A percentile compares a stretch with the other conserved stretches of the same genome.
Conservation (phyloP, 2,888 invertebrate species). For the Aphodius granarius region DNA sequence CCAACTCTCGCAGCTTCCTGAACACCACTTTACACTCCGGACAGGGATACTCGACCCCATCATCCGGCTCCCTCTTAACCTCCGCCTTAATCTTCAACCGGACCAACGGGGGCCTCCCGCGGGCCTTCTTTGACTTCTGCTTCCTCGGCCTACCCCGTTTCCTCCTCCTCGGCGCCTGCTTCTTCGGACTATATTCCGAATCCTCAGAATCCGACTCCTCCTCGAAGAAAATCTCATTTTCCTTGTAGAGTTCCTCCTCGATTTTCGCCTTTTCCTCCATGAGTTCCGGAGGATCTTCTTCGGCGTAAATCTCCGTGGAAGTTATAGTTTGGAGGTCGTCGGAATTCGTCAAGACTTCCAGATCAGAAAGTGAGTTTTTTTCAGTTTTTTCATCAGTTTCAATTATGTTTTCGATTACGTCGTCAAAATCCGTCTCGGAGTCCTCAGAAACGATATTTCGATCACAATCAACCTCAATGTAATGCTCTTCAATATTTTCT, state of each 20-base stretch:
- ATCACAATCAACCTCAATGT: constrained; percentile 45
- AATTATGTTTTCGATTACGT: constrained; percentile 11
- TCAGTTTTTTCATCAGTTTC: not conserved
- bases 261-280: constrained; percentile 29
- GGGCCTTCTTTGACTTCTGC: constrained; percentile 40
- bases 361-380: not conserved
- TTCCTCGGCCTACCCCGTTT: constrained; percentile 48
- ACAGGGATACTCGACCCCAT: constrained; percentile 43
- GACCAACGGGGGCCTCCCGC: constrained; percentile 39
- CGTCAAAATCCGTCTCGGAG: constrained; percentile 38
- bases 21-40: constrained; percentile 45
- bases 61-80: constrained; percentile 28
- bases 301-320: constrained; percentile 27
- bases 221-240: constrained; percentile 19
- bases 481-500: constrained; percentile 52
- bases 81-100: constrained; percentile 30
- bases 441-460: constrained; percentile 33
- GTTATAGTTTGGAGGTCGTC: constrained; percentile 14
- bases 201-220: constrained; percentile 43
- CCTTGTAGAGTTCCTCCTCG: constrained; percentile 26
- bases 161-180: constrained; percentile 30
- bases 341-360: not conserved
- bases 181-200: constrained; percentile 49
- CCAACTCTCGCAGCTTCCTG: constrained; percentile 42
- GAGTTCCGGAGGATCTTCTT: constrained; percentile 30